These are phyloP conservation scores for Ellobius talpinus DNA, from an alignment of 2,113 vertebrate species.

Conservation along the genomic window DNA sequence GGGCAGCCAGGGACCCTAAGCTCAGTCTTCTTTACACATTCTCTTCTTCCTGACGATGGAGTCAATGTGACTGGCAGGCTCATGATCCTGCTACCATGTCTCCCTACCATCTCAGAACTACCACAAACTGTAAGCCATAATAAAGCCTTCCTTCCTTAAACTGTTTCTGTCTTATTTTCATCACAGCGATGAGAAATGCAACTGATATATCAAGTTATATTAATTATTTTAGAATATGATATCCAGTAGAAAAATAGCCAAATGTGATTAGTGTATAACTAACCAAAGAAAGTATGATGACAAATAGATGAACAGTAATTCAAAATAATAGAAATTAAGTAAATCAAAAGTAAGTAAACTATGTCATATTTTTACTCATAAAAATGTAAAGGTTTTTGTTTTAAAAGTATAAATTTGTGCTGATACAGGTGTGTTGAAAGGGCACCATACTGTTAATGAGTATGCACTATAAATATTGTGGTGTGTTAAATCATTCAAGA, in stretches of 20 bases:
- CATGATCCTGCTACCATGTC: not conserved
- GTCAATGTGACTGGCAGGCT: not conserved
- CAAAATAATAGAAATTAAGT: not conserved
- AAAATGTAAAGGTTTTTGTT: slow-evolving; percentile 9
- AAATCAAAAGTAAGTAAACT: not conserved
- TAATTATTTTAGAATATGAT: slow-evolving; percentile 13
- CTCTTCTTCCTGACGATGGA: not conserved
- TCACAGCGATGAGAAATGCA: not conserved
- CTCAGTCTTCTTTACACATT: not conserved
- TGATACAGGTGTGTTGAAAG: not conserved
- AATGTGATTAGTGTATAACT: not conserved
- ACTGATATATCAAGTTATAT: not conserved
- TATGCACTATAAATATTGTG: not conserved
- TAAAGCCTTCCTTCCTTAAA: not conserved
- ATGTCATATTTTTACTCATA: slow-evolving; percentile 11
- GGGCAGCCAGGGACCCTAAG: no score
- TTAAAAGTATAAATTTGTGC: slow-evolving; percentile 15
- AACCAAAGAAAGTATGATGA: slow-evolving; percentile 11
- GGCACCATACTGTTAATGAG: not conserved
- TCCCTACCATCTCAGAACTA: not conserved
- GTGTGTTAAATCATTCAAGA: not conserved
- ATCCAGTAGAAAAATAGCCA: slow-evolving; percentile 2
- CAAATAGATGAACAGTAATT: not conserved
- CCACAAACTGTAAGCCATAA: not conserved
- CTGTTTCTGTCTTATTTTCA: not conserved